These are phyloP conservation scores for Drosophila bipectinata DNA, from an alignment of 1,140 invertebrate species.

Conservation along the genomic window DNA sequence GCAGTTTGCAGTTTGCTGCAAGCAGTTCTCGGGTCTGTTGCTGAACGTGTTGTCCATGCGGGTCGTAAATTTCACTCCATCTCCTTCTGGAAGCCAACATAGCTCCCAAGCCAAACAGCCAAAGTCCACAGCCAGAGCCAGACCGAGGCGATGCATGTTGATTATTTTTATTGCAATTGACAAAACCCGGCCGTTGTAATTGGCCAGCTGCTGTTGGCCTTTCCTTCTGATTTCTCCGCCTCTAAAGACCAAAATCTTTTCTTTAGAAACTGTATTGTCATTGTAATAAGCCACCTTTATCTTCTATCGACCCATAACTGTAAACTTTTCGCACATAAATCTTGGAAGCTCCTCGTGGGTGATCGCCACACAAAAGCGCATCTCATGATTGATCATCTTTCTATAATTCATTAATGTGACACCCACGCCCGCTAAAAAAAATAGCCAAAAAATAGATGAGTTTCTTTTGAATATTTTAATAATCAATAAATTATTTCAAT, in stretches of 20 bases:
- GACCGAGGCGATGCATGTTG: constrained; percentile 34
- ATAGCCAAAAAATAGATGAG: constrained; percentile 40
- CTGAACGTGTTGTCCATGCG: constrained; percentile 49
- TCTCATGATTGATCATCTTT: constrained; percentile 64
- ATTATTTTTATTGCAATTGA: constrained; percentile 57
- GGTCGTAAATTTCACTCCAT: constrained; percentile 60
- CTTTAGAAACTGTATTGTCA: too few relatives aligned
- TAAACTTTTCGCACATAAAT: constrained; percentile 40
- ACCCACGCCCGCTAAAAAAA: constrained; percentile 25
- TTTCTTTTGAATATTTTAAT: constrained; percentile 51
- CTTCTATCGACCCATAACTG: constrained; percentile 22
- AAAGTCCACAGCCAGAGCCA: constrained; percentile 22
- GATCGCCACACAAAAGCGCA: constrained; percentile 46
- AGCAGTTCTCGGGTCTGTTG: constrained; percentile 22
- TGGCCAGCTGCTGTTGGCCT: constrained; percentile 35
- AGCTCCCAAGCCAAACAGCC: constrained; percentile 16
- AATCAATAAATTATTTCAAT: constrained; percentile 65
- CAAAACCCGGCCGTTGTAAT: constrained; percentile 44
- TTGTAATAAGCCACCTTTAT: constrained; percentile 5
- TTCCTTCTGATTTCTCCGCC: constrained; percentile 8
- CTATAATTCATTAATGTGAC: constrained; percentile 67
- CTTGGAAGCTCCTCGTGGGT: constrained; percentile 32
- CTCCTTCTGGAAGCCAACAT: constrained; percentile 3
- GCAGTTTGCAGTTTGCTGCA: constrained; percentile 18
- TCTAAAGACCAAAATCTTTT: not conserved